Conservation (phyloP, 1,140 invertebrate genomes). For the Zophobas morio region DNA sequence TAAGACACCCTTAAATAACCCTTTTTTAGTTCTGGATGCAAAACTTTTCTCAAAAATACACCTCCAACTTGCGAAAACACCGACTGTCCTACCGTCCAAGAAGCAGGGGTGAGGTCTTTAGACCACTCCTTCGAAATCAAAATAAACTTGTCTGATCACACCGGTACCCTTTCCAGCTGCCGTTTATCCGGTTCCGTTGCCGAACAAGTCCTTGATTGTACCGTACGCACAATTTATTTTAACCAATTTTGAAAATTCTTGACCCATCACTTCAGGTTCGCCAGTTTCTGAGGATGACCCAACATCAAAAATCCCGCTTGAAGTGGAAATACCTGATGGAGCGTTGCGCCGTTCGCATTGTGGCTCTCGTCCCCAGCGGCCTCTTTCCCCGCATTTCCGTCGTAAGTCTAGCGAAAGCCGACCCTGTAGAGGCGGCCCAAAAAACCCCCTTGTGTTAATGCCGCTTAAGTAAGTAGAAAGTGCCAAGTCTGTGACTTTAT, state of each 20-base stretch:
- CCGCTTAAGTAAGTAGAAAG: slow-evolving; percentile 9
- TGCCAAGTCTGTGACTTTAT: not conserved
- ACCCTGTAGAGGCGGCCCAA: slow-evolving; percentile 57
- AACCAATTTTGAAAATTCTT: slow-evolving; percentile 33
- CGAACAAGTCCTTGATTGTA: slow-evolving; percentile 66
- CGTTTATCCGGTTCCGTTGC: slow-evolving; percentile 68
- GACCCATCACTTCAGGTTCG: not conserved
- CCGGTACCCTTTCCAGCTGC: slow-evolving; percentile 69
- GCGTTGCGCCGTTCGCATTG: slow-evolving; percentile 68
- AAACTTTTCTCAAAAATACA: slow-evolving; percentile 50
- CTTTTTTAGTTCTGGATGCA: slow-evolving; percentile 51
- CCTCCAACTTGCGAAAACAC: slow-evolving; percentile 61
- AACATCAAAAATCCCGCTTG: slow-evolving; percentile 65
- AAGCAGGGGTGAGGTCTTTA: slow-evolving; percentile 51
- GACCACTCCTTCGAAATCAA: slow-evolving; percentile 69
- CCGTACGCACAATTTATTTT: slow-evolving; percentile 60
- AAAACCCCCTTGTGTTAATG: slow-evolving; percentile 59
- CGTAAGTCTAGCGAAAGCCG: slow-evolving; percentile 51
- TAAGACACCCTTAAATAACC: not conserved
- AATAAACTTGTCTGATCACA: slow-evolving; percentile 71
- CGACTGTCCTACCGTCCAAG: slow-evolving; percentile 56
- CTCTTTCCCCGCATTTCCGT: slow-evolving; percentile 56
- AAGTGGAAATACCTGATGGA: slow-evolving; percentile 72
- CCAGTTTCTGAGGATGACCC: slow-evolving; percentile 56
- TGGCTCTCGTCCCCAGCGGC: slow-evolving; percentile 62